Evolutionary conservation across 2,888 invertebrate genomes (phyloP).

Genomic region (Caenorhabditis drosophilae): DNA sequence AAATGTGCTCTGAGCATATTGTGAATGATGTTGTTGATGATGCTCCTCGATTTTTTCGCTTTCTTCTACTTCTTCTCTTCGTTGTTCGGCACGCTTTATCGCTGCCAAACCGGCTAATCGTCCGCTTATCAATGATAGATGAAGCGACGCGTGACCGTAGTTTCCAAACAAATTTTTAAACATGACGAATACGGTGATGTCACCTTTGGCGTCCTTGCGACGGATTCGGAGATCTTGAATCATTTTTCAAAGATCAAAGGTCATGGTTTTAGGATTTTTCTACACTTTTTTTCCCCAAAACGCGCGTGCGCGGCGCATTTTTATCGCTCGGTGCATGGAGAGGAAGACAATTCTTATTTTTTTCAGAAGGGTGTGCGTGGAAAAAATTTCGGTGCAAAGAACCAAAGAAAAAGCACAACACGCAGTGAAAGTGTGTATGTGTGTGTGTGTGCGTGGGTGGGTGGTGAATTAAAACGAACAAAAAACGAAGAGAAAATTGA

Average conservation of each 20-base stretch:
- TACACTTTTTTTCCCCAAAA: constrained; percentile 6
- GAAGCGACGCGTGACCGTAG: constrained; percentile 34
- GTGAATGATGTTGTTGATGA: constrained; percentile 18
- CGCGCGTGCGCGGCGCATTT: constrained; percentile 34
- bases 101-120: background rate
- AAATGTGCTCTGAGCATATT: constrained; percentile 18
- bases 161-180: constrained; percentile 42
- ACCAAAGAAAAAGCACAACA: background rate
- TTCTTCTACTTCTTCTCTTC: constrained; percentile 2
- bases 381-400: background rate
- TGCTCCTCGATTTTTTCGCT: background rate
- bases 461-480: background rate
- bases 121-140: constrained; percentile 8
- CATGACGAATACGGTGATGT: constrained; percentile 40
- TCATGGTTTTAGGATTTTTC: background rate
- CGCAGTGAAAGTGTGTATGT: constrained; percentile 12
- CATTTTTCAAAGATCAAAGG: background rate
- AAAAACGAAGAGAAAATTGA: constrained; percentile 17
- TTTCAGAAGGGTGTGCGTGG: no score
- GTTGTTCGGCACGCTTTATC: no score
- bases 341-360: no score
- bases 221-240: constrained; percentile 41
- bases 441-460: constrained; percentile 13
- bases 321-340: constrained; percentile 40
- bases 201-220: constrained; percentile 37